Conservation (phyloP, 2,888 invertebrate species). For the Exephanes ischioxanthus region DNA sequence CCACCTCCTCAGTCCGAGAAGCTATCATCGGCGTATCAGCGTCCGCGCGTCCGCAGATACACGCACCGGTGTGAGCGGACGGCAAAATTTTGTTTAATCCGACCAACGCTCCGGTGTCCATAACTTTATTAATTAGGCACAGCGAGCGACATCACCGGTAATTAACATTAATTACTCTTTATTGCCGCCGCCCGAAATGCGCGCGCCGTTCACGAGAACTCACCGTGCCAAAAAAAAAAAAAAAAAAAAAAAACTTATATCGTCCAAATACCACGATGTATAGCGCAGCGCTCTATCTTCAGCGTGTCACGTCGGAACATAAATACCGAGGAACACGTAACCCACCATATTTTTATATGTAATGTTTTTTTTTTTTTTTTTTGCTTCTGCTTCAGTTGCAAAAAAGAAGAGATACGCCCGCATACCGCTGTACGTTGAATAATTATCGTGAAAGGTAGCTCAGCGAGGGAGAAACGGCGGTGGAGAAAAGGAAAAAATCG, state of each 20-base stretch:
- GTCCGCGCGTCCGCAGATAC: too few species aligned
- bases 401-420: constrained; percentile 5
- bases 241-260: constrained; percentile 1
- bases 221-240: not conserved
- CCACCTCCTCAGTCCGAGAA: too few species aligned
- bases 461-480: constrained; percentile 30
- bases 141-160: constrained; percentile 29
- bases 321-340: constrained; percentile 1
- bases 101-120: constrained; percentile 34
- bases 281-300: not conserved
- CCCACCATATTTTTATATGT: not conserved
- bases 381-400: not conserved
- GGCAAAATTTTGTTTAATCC: constrained; percentile 26
- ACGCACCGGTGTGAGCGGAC: too few species aligned
- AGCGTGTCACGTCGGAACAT: not conserved
- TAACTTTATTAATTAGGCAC: constrained; percentile 52
- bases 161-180: constrained; percentile 40
- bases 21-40: too few species aligned
- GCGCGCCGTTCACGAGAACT: too few species aligned
- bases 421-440: constrained; percentile 28
- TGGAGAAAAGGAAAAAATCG: constrained; percentile 53
- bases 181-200: too few species aligned
- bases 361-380: too few species aligned
- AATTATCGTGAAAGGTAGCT: constrained; percentile 62
- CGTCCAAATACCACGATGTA: constrained; percentile 17